Conservation (phyloP, 2,888 invertebrate species). For the Trissolcus japonicus region DNA sequence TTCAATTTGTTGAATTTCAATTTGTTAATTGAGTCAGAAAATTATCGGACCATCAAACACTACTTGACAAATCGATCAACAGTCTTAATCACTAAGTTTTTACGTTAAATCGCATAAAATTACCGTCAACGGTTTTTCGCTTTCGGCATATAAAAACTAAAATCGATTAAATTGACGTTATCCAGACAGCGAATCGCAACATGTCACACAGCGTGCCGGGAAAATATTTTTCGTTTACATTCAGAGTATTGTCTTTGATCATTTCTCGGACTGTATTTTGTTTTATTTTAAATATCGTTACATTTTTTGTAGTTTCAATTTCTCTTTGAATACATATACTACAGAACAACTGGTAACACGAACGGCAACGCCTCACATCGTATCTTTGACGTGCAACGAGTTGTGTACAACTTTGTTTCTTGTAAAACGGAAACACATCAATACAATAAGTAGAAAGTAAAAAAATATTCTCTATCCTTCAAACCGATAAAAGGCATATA, state of each 20-base stretch:
- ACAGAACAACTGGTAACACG: constrained; percentile 41
- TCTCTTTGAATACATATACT: constrained; percentile 26
- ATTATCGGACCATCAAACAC: constrained; percentile 9
- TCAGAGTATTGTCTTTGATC: constrained; percentile 38
- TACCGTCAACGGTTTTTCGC: neutral
- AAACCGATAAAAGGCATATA: neutral
- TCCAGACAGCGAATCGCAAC: constrained; percentile 25
- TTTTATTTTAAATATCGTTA: constrained; percentile 10
- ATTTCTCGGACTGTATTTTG: constrained; percentile 21
- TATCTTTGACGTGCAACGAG: constrained; percentile 8
- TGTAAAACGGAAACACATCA: neutral
- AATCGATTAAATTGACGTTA: neutral
- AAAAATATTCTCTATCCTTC: neutral
- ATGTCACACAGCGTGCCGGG: constrained; percentile 16
- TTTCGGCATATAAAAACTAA: too few relatives aligned
- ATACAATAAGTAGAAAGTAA: neutral
- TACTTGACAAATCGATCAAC: constrained; percentile 25
- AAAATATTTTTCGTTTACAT: constrained; percentile 15
- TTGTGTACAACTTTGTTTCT: constrained; percentile 20
- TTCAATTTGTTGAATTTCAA: neutral
- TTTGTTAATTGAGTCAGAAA: neutral
- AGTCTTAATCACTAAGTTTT: constrained; percentile 35
- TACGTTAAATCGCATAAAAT: constrained; percentile 13
- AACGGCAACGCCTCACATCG: constrained; percentile 40
- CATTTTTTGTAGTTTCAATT: constrained; percentile 6